Conservation (phyloP, 2,113 vertebrate genomes). For the Bombycilla garrulus region DNA sequence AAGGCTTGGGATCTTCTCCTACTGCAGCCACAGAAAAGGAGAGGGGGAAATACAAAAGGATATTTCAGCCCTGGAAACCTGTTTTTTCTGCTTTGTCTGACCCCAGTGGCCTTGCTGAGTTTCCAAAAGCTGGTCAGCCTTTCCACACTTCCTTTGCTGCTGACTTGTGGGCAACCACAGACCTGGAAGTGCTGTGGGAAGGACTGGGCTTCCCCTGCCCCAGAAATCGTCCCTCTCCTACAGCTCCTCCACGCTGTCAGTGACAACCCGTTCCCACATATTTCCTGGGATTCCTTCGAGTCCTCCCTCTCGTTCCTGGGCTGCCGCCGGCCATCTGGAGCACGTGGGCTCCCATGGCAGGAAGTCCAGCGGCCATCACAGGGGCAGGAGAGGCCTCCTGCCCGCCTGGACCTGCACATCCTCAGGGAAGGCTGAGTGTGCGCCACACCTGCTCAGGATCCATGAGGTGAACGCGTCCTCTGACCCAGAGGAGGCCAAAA, state of each 20-base stretch:
- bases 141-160: neutral
- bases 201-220: neutral
- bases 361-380: neutral
- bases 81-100: neutral
- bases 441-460: neutral
- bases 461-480: rapidly evolving
- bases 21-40: neutral
- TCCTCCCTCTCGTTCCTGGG: neutral
- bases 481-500: neutral
- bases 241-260: neutral
- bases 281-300: neutral
- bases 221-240: neutral
- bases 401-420: neutral
- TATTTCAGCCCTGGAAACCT: neutral
- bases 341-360: rapidly evolving
- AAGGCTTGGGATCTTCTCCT: neutral
- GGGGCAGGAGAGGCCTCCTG: neutral
- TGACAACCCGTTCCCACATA: neutral
- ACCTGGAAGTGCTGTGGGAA: neutral
- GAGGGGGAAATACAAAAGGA: neutral
- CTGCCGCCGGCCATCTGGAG: neutral
- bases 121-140: neutral
- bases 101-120: neutral
- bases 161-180: neutral
- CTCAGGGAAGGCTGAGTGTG: neutral